Percentiles rank a stretch among this genome's conserved stretches.
These are phyloP conservation scores for Echiichthys vipera DNA, from an alignment of 2,797 vertebrate species.

Conservation along the genomic window DNA sequence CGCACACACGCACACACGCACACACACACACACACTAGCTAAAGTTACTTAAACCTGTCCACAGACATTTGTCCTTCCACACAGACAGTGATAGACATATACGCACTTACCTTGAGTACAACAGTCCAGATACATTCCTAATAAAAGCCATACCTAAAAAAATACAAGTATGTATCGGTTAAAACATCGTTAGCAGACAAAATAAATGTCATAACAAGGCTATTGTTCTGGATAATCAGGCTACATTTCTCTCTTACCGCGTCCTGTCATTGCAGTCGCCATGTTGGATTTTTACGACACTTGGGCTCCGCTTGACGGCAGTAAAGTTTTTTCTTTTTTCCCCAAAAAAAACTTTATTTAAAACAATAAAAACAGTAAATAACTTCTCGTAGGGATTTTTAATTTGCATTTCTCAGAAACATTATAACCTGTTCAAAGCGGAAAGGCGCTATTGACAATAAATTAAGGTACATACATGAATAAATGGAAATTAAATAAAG, in stretches of 20 bases:
- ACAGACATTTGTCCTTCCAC: constrained; percentile 39
- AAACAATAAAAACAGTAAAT: too few relatives aligned
- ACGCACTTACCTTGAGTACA: constrained; percentile 73
- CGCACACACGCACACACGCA: too few relatives aligned
- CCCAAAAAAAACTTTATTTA: too few relatives aligned
- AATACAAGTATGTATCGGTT: rapidly evolving
- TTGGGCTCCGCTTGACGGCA: constrained; percentile 60
- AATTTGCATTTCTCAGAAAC: too few relatives aligned
- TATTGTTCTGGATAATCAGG: rapidly evolving
- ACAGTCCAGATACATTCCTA: constrained; percentile 55
- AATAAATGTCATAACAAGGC: rapidly evolving
- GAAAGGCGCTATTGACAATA: too few relatives aligned
- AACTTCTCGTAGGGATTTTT: too few relatives aligned
- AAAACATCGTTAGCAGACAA: rapidly evolving
- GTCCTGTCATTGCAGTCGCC: constrained; percentile 77
- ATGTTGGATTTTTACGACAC: constrained; percentile 72
- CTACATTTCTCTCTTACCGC: constrained; percentile 66
- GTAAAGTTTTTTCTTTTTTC: too few relatives aligned
- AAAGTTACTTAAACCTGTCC: neutral
- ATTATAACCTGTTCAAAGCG: too few relatives aligned
- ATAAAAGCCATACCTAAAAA: constrained; percentile 69
- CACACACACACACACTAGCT: too few relatives aligned
- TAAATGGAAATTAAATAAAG: too few relatives aligned
- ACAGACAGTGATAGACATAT: rapidly evolving
- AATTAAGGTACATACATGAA: too few relatives aligned